A percentile compares a stretch with the other conserved stretches of the same genome.
These are phyloP conservation scores for Wasmannia auropunctata DNA, from an alignment of 1,140 invertebrate species.

Conservation along the genomic window DNA sequence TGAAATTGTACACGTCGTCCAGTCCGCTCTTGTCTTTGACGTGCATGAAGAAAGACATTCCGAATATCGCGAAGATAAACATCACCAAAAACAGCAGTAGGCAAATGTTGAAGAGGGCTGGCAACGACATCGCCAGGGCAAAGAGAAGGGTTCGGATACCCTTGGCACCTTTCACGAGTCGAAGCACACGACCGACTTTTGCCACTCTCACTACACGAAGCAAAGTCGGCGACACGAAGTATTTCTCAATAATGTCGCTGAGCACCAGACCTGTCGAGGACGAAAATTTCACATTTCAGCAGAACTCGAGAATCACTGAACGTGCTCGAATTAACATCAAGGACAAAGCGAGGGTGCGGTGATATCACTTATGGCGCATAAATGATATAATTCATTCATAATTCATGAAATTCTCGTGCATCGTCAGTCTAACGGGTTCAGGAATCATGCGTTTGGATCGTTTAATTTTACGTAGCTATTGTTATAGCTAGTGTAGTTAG, in stretches of 20 bases:
- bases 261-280: conserved; percentile 94
- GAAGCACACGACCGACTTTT: conserved; percentile 98
- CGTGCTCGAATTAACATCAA: conserved; percentile 2
- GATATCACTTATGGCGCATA: neutral
- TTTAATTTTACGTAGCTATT: conserved; percentile 2
- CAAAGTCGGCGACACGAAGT: conserved; percentile 98
- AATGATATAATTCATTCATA: conserved; percentile 4
- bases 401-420: conserved; percentile 38
- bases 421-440: neutral
- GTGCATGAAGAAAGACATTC: conserved; percentile 99
- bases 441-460: conserved; percentile 18
- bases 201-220: conserved; percentile 98
- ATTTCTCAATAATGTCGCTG: conserved; percentile 98
- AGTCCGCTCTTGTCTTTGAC: conserved; percentile 97
- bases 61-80: conserved; percentile 99
- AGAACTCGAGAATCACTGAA: neutral
- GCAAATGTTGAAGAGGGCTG: conserved; percentile 99
- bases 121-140: conserved; percentile 98
- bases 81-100: conserved; percentile 98
- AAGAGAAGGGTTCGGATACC: conserved; percentile 98
- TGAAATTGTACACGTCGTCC: conserved; percentile 99
- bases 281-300: conserved; percentile 23
- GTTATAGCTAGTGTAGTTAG: neutral
- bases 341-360: conserved; percentile 9
- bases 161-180: conserved; percentile 98